Evolutionary conservation across 2,113 vertebrate species (phyloP), one percentile per base, ranked within the genome.

Genomic region (Rhipidura dahli): DNA sequence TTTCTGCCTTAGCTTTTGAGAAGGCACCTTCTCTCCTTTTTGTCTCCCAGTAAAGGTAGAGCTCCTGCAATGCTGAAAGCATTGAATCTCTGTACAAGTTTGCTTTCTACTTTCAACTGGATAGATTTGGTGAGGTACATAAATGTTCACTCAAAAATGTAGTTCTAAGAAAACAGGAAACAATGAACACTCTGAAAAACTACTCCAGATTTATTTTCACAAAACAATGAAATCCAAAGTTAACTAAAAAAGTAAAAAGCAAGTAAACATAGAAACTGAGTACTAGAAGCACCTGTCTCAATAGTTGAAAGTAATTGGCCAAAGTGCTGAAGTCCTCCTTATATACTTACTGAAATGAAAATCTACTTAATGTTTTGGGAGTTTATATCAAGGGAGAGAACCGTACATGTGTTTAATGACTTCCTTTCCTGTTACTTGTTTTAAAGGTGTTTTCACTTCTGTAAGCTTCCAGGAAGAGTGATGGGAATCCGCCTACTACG

Each of bases 381-480:
- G 18, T 54, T 83, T 79, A 77, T 37, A 15, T 87, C 26, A 47
- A 49, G 50, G 44, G 40, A 85, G 21, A 42, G 40, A 60, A 50
- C 11, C n/a, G 3, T 40, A 39, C 26, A 15, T 35, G 20, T 30
- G 30, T 86, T 57, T 94, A 59, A 94, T 89, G 15, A 69, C 8
- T 75, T 65, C 57, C n/a, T 65, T 78, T 69, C 77, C 20, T 89
- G 6, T 96, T 49, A 60, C 79, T 93, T 85, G 28, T 87, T 91
- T 66, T 89, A 39, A 95, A 98, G 98, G 97, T 97, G 71, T 96
- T 95, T 95, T 66, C 97, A 95, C 86, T 92, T 97, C 94, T 98
- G 95, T 94, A 98, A 98, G 64, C 97, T 98, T 85, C 97, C 98
- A 44, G 98, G 98, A 93, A 97, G 97, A 96, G 94, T 98, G 54